These are phyloP conservation scores for Oplegnathus fasciatus DNA, from an alignment of 2,113 vertebrate species.

Conservation along the genomic window DNA sequence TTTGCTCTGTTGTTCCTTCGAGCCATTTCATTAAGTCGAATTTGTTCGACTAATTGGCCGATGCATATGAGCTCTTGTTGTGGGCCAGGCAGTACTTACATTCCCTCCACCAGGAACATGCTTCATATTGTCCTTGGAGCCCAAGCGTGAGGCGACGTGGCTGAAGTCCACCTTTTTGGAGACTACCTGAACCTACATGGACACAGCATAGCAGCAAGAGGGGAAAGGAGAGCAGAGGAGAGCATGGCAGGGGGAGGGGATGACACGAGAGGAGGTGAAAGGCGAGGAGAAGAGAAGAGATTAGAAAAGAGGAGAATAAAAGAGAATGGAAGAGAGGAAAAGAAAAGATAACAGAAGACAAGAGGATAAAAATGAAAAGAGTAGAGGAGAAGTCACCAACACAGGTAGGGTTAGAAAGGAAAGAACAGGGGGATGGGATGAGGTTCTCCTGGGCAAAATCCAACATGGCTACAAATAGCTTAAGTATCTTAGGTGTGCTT, in stretches of 20 bases:
- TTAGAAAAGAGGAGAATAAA: background rate
- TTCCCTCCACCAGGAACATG: slow-evolving; percentile 99
- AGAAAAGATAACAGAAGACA: background rate
- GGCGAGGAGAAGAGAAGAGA: background rate
- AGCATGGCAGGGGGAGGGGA: background rate
- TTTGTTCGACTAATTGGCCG: background rate
- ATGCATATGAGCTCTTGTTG: slow-evolving; percentile 11
- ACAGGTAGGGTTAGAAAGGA: slow-evolving; percentile 61
- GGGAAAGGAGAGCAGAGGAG: slow-evolving; percentile 44
- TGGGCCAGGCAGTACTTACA: slow-evolving; percentile 90
- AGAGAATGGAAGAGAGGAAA: too few relatives aligned
- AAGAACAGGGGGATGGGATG: slow-evolving; percentile 22
- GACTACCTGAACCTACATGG: slow-evolving; percentile 96
- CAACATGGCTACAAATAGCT: background rate
- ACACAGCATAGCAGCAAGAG: slow-evolving; percentile 88
- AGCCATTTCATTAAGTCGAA: background rate
- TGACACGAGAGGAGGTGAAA: background rate
- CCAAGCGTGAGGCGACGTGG: slow-evolving; percentile 98
- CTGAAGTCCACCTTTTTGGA: slow-evolving; percentile 99
- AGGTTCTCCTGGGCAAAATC: slow-evolving; percentile 23
- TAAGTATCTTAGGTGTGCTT: background rate
- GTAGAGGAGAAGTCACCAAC: slow-evolving; percentile 41
- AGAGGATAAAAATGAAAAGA: slow-evolving; percentile 9
- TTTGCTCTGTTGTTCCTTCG: background rate
- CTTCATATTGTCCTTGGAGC: slow-evolving; percentile 99